Base-by-base conservation (phyloP, 2,113 vertebrate genomes). In the Tonatia bakeri region DNA sequence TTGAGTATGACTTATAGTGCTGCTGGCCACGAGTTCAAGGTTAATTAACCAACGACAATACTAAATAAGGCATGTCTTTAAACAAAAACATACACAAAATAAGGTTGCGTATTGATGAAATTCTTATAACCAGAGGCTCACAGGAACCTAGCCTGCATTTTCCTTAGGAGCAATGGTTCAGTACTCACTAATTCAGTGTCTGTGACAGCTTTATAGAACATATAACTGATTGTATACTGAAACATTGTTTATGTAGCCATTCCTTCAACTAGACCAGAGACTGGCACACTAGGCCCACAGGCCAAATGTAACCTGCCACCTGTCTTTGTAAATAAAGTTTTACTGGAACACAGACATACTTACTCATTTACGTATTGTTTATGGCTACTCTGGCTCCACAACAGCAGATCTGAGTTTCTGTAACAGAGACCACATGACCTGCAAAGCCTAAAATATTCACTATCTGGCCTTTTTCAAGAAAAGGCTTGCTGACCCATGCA, bases 51-150 rank as follows among this genome's bases (percentile, higher is more conserved):
- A 64, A 64, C 12, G 31, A 64, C 61, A 64, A 31, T 31, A 31
- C 31, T 59, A 79, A 93, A 77, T 70, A 70, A 72, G 14, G 4
- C 28, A 31, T 64, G 19, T 73, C 11, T 91, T 87, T 84, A 91
- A 90, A 50, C 43, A 91, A 40, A 94, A 87, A 40, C 45, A 80
- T 59, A 94, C 54, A 82, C 67, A 83, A 96, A 88, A 96, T 26
- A 80, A 91, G 40, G 28, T 87, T 87, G 65, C 1, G 3, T 76
- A 82, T 1, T 59, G 7, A 93, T 59, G 83, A 95, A 93, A 93
- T 76, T 80, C n/a, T 59, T 76, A 8, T 38, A 73, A 77, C 19
- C 36, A 64, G 36, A 77, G 36, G 59, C 36, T 76, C 70, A 80
- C 2, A 70, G 50, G 33, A 93, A 87, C 3, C 40, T 75, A 90